Evolutionary conservation across 2,888 invertebrate species (phyloP), one percentile per base, ranked within the genome.

Genomic region (Tenthredo amoena): DNA sequence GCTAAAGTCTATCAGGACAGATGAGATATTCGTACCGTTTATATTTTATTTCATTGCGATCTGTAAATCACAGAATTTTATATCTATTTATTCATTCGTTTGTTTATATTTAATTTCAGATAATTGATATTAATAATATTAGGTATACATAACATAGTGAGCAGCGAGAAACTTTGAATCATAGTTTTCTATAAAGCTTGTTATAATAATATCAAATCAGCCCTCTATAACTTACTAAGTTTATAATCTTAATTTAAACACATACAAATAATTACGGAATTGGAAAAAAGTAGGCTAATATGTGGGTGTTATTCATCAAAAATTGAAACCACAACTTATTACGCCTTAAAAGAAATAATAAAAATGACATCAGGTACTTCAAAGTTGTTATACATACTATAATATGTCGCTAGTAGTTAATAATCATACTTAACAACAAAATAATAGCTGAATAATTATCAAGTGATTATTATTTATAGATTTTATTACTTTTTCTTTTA

Each of bases 311-410:
- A 31, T 26, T 37, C 4, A 71, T 34, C 1, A 71, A 26, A 47
- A 12, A 76, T 26, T 15, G 2, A 26, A 26, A 62, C 62, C 62
- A 62, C 62, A 62, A 62, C 62, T 10, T 47, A 74, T 50, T 2
- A 31, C 50, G 31, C 18, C n/a, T 55, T 55, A 55, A 55, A 31
- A 47, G 7, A 34, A 50, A 77, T 40, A 55, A 55, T 55, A 55
- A 26, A 31, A 55, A 74, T 77, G 77, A 34, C 55, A 77, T 77
- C 77, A 77, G 77, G 77, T 77, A 77, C 77, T 77, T 77, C 77
- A 77, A 77, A n/a, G 55, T 77, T 77, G 3, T 34, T 26, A 21
- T 74, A 47, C 40, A 77, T 77, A 77, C 12, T 47, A 77, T 74
- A 77, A 34, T n/a, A 31, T 43, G 40, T 43, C 21, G 43, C 74